Evolutionary conservation across 2,113 vertebrate genomes (phyloP).

Genomic region (Anguilla japonica): DNA sequence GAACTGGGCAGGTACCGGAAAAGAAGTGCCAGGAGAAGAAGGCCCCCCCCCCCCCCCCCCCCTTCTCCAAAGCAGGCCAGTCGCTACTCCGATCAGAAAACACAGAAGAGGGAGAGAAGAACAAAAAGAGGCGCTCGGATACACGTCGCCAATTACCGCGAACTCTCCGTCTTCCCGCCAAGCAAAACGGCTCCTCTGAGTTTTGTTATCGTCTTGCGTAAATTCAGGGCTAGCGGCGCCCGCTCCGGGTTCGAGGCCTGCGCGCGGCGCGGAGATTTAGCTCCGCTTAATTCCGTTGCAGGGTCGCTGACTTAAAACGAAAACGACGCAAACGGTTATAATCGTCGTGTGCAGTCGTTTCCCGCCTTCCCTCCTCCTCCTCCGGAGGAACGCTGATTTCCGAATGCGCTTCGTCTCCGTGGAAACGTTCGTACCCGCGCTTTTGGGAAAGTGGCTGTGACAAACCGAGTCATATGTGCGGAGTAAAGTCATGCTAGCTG

Average conservation of each 20-base stretch:
- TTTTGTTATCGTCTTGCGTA: conserved; percentile 7
- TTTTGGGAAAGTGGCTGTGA: not conserved
- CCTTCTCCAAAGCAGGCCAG: conserved; percentile 62
- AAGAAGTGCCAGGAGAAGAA: conserved; percentile 69
- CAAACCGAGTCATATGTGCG: not conserved
- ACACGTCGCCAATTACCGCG: conserved; percentile 26
- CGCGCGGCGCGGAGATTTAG: not conserved
- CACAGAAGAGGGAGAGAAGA: not conserved
- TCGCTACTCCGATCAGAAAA: conserved; percentile 8
- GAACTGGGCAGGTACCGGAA: conserved; percentile 46
- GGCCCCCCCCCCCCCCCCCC: conserved; percentile 47
- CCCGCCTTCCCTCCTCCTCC: not conserved
- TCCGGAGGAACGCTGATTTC: not conserved
- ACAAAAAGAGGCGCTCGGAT: conserved; percentile 12
- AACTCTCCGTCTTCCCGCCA: conserved; percentile 23
- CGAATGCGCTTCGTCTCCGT: not conserved
- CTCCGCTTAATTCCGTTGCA: not conserved
- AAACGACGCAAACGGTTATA: not conserved
- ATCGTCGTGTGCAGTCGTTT: not conserved
- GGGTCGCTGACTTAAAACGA: not conserved
- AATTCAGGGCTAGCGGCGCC: not conserved
- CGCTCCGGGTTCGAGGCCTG: not conserved
- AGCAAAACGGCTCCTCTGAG: conserved; percentile 20
- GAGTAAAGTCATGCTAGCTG: not conserved
- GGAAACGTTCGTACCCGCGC: not conserved